Conservation (phyloP, 2,888 invertebrate species). For the Lumbricus terrestris region DNA sequence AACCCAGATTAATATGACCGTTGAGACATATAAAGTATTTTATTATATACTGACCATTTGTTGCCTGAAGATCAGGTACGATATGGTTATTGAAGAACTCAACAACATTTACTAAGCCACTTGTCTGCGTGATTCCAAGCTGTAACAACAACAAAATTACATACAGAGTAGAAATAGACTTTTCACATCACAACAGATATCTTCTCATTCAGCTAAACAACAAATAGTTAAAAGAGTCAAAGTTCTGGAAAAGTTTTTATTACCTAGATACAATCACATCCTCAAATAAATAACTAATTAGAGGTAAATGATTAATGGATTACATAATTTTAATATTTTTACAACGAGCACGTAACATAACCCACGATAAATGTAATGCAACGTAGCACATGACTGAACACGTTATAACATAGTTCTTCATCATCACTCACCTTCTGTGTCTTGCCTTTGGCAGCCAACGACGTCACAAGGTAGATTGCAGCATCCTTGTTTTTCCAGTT, state of each 20-base stretch:
- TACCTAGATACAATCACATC: too few species aligned
- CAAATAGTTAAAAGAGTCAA: too few species aligned
- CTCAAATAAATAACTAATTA: too few species aligned
- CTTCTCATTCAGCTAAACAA: not conserved
- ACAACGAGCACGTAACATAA: not conserved
- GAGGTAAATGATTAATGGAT: too few species aligned
- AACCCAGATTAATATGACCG: not conserved
- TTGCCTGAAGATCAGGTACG: slow-evolving; percentile 77
- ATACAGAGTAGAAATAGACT: not conserved
- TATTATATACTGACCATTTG: slow-evolving; percentile 63
- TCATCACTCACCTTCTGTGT: slow-evolving; percentile 50
- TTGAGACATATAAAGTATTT: too few species aligned
- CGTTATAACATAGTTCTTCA: not conserved
- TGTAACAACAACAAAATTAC: slow-evolving; percentile 40
- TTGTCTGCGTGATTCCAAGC: slow-evolving; percentile 87
- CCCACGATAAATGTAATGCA: not conserved
- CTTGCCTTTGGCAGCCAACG: slow-evolving; percentile 78
- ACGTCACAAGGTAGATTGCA: slow-evolving; percentile 92
- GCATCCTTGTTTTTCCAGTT: slow-evolving; percentile 95
- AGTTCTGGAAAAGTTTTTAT: too few species aligned
- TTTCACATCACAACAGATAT: not conserved
- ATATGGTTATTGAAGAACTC: slow-evolving; percentile 87
- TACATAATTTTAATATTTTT: too few species aligned
- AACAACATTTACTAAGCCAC: slow-evolving; percentile 81
- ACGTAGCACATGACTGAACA: not conserved